Evolutionary conservation across 1,140 invertebrate species (phyloP), one percentile per base, ranked within the genome.

Genomic region (Anthonomus grandis): DNA sequence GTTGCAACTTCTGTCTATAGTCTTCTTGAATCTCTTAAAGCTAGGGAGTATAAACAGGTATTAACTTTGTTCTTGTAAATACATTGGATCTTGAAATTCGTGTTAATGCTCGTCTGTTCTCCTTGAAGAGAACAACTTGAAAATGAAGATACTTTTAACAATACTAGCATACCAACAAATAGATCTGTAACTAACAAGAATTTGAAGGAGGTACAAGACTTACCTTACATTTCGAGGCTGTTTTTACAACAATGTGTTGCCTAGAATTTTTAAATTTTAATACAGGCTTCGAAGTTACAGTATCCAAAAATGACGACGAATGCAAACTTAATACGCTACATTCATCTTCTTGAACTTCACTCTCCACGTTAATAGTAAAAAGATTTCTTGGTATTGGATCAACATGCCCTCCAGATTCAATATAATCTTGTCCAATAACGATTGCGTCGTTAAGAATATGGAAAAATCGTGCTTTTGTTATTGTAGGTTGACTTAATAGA

Each of bases 401-500:
- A 18, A 53, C 19, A 1, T 23, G 9, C 4, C 54, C 44, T 9
- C 59, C 59, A 36, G 53, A 48, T 46, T 66, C 44, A 6, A 64
- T 42, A 45, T 59, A 38, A 21, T 66, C 59, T 23, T 57, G 59
- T 0, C 54, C 62, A 10, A 66, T 47, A 2, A 39, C 37, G 8
- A 66, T 38, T 9, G 53, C 57, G 38, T 66, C 64, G 9, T 53
- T 27, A 41, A 66, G 59, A 5, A 64, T 42, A 27, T 46, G 21
- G 38, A 64, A 64, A 21, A 66, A 42, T n/a, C 57, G 10, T n/a
- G 47, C 46, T 17, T 52, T 27, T 10, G 62, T 57, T n/a, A 64
- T 49, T 15, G 38, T 55, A 8, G 57, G 51, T 67, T 64, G 60
- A 39, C 52, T 59, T 19, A 72, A 63, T 12, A 72, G 37, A 23